Evolutionary conservation across 1,140 invertebrate genomes (phyloP).

Genomic region (Amphibalanus amphitrite): DNA sequence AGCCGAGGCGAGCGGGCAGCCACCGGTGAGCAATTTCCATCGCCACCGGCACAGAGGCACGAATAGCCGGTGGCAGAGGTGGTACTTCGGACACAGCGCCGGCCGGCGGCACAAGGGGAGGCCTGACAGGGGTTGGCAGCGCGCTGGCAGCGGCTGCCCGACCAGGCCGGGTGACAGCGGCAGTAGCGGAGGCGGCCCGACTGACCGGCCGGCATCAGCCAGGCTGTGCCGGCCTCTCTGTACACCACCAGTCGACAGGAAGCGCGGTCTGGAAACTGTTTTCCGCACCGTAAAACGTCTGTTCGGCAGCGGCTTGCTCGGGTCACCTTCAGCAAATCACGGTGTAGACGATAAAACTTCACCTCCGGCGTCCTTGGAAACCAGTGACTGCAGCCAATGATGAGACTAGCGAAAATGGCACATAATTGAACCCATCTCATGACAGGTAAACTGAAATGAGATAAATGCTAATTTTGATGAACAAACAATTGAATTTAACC

Average conservation of each 20-base stretch:
- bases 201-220: background rate
- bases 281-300: background rate
- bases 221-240: background rate
- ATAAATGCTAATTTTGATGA: background rate
- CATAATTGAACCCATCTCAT: background rate
- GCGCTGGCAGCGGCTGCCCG: background rate
- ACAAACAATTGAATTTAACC: too few relatives aligned
- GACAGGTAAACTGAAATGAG: background rate
- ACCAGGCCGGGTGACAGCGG: background rate
- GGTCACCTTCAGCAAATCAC: background rate
- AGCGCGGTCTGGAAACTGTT: background rate
- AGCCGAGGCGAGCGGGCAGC: background rate
- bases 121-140: background rate
- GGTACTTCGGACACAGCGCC: background rate
- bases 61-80: background rate
- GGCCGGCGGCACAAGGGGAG: background rate
- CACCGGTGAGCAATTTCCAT: too few relatives aligned
- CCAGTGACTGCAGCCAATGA: background rate
- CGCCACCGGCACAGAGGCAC: background rate
- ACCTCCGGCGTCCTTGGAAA: background rate
- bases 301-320: background rate
- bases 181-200: background rate
- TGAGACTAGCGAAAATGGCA: background rate
- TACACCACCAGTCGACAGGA: background rate
- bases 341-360: background rate